Percentiles rank a stretch among this genome's conserved stretches.
Evolutionary conservation across 35 echinoderm and acorn worm genomes (phyloP).

Genomic region (Apostichopus californicus): DNA sequence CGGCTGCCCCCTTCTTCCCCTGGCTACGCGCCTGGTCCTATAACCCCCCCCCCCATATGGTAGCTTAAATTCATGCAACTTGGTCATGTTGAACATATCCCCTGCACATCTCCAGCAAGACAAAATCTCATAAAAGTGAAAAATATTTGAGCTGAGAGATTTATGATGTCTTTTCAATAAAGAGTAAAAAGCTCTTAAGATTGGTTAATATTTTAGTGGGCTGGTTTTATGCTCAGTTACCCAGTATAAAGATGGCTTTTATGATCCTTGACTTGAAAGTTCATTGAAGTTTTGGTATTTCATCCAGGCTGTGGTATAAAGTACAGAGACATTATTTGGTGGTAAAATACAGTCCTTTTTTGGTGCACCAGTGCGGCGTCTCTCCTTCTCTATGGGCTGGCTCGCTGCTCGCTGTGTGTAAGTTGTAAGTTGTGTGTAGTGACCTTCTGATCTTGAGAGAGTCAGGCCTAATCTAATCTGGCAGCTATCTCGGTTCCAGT

Average conservation of each 20-base stretch:
- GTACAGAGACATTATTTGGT: too few species aligned
- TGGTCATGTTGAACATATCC: too few species aligned
- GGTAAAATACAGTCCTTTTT: too few species aligned
- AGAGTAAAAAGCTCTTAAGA: not conserved
- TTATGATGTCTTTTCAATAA: not conserved
- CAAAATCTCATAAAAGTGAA: not conserved
- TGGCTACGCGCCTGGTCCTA: too few species aligned
- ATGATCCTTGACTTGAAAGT: not conserved
- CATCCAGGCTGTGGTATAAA: too few species aligned
- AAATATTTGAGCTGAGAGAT: not conserved
- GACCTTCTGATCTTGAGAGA: not conserved
- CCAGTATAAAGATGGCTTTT: not conserved
- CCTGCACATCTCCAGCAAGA: not conserved
- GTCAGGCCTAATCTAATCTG: not conserved
- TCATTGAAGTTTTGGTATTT: not conserved
- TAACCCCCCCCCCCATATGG: too few species aligned
- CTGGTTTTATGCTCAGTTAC: not conserved
- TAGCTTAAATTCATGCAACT: too few species aligned
- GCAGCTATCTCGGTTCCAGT: not conserved
- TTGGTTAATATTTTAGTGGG: not conserved
- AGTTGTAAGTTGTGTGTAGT: not conserved
- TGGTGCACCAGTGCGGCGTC: too few species aligned
- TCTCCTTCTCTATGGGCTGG: too few species aligned
- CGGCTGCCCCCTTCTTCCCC: too few species aligned
- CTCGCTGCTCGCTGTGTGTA: not conserved